Conservation (phyloP, 2,113 vertebrate species). For the Willisornis vidua region DNA sequence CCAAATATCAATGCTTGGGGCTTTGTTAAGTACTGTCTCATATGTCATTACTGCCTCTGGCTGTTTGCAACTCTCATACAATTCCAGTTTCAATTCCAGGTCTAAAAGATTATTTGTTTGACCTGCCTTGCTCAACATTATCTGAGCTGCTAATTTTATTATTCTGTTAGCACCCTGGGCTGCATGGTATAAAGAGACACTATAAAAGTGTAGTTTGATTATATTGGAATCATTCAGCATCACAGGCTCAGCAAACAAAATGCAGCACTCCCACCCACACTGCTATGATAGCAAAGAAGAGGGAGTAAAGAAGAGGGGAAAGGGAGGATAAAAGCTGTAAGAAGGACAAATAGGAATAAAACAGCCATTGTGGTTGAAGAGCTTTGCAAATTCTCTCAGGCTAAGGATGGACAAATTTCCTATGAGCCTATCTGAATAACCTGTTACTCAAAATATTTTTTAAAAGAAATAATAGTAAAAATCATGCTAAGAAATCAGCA, state of each 20-base stretch:
- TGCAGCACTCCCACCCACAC: constrained; percentile 56
- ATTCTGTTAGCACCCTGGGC: constrained; percentile 75
- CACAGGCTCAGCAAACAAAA: constrained; percentile 52
- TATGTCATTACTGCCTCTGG: constrained; percentile 18
- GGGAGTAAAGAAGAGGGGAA: constrained; percentile 13
- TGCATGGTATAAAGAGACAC: constrained; percentile 42
- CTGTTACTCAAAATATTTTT: background rate
- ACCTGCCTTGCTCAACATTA: constrained; percentile 69
- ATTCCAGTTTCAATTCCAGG: constrained; percentile 38
- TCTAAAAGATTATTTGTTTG: constrained; percentile 64
- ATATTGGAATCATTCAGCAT: constrained; percentile 71
- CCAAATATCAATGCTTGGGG: constrained; percentile 10
- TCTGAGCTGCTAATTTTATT: constrained; percentile 77
- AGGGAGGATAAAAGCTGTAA: constrained; percentile 15
- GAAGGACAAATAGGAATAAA: background rate
- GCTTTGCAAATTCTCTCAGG: background rate
- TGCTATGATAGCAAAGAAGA: constrained; percentile 20
- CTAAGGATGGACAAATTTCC: background rate
- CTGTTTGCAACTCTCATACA: constrained; percentile 23
- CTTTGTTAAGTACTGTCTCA: constrained; percentile 20
- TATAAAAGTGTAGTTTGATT: constrained; percentile 76
- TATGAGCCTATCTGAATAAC: background rate
- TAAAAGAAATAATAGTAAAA: background rate
- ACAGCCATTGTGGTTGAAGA: background rate
- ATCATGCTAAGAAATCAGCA: background rate